Evolutionary conservation across 2,888 invertebrate species (phyloP).

Genomic region (Rotaria magnacalcarata): DNA sequence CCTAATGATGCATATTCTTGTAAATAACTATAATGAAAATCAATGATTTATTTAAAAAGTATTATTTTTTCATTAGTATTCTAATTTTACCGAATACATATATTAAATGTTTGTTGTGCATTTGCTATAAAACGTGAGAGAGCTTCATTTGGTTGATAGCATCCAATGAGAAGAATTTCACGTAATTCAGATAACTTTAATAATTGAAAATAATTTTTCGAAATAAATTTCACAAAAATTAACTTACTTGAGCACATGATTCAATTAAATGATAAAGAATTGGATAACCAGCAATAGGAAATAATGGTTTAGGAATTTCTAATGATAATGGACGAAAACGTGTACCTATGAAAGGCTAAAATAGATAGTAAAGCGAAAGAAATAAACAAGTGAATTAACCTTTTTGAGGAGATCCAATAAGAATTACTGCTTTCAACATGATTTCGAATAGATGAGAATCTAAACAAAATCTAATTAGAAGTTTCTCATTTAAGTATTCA

Average conservation of each 20-base stretch:
- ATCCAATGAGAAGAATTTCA: slow-evolving; percentile 88
- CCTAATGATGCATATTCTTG: slow-evolving; percentile 91
- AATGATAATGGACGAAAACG: slow-evolving; percentile 90
- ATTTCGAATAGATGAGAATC: not conserved
- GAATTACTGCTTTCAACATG: slow-evolving; percentile 45
- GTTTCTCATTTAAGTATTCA: no score
- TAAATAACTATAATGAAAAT: slow-evolving; percentile 68
- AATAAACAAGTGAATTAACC: not conserved
- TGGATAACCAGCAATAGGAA: slow-evolving; percentile 90
- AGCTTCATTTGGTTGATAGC: slow-evolving; percentile 73
- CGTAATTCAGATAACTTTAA: slow-evolving; percentile 70
- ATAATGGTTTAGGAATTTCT: slow-evolving; percentile 93
- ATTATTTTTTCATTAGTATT: not conserved
- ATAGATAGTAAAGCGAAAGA: not conserved
- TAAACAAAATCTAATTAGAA: no score
- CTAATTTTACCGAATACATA: slow-evolving; percentile 69
- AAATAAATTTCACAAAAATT: not conserved
- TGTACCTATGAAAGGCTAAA: slow-evolving; percentile 69
- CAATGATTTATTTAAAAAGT: not conserved
- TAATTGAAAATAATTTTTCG: not conserved
- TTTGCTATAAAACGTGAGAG: slow-evolving; percentile 79
- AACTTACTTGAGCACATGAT: slow-evolving; percentile 68
- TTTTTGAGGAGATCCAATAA: slow-evolving; percentile 46
- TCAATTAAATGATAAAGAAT: slow-evolving; percentile 94
- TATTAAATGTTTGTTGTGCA: slow-evolving; percentile 76